Conservation (phyloP, 2,888 invertebrate species). For the Cylloceria caligata region DNA sequence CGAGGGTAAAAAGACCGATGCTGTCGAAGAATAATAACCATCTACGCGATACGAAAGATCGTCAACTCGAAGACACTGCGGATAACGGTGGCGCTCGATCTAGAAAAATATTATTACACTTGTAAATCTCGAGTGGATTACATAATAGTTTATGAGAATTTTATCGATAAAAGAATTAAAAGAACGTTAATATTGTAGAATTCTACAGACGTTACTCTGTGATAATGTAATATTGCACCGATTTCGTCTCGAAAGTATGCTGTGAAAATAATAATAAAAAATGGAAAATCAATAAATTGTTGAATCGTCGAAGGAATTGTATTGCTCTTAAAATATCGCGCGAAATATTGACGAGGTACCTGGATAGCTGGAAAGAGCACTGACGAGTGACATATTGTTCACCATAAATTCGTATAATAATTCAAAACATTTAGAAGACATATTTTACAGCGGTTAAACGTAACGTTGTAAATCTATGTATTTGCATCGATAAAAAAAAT, state of each 20-base stretch:
- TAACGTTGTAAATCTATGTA: slow-evolving; percentile 33
- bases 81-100: slow-evolving; percentile 34
- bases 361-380: slow-evolving; percentile 61
- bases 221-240: slow-evolving; percentile 49
- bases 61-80: slow-evolving; percentile 45
- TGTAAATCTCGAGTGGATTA: background rate
- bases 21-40: slow-evolving; percentile 46
- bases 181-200: slow-evolving; percentile 10
- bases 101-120: background rate
- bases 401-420: slow-evolving; percentile 40
- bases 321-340: slow-evolving; percentile 47
- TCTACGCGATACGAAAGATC: slow-evolving; percentile 2
- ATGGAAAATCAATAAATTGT: slow-evolving; percentile 18
- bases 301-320: slow-evolving; percentile 20
- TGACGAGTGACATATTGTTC: slow-evolving; percentile 33
- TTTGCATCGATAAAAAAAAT: slow-evolving; percentile 17
- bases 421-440: slow-evolving; percentile 4
- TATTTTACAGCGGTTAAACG: background rate
- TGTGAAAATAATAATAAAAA: slow-evolving; percentile 4
- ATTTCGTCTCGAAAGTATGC: slow-evolving; percentile 31
- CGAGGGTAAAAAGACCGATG: slow-evolving; percentile 52
- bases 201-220: slow-evolving; percentile 50
- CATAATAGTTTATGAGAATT: background rate
- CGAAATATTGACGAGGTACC: slow-evolving; percentile 69
- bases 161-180: background rate